Base-by-base conservation (phyloP, 1,140 invertebrate species). In the Latrodectus geometricus region DNA sequence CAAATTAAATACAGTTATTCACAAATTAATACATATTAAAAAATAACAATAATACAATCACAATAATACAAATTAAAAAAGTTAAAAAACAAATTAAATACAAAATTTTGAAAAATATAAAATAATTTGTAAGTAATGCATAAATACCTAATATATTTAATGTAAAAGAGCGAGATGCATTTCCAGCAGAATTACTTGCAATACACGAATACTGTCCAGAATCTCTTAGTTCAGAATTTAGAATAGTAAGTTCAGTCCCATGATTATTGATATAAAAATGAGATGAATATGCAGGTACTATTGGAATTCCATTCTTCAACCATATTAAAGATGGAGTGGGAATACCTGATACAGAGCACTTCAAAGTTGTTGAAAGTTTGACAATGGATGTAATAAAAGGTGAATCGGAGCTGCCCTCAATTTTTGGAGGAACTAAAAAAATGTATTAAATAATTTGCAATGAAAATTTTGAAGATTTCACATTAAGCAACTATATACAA, bases 281-380 rank as follows among this genome's bases (percentile, higher is more conserved):
- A 15, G 82, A 56, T 12, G 69, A 20, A 61, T 54, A 76, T 4
- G 17, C 20, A 21, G 54, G 17, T 17, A 48, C 21, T 7, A 88
- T 54, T 21, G 66, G 82, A 35, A 80, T 48, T 74, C 72, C 77
- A 86, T 88, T 86, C 68, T 86, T 88, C 54, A 85, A 54, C 87
- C 87, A 88, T 14, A 69, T 61, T 11, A 86, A 17, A n/a, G 69
- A 48, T 50, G 87, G 87, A 61, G 49, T 11, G 23, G 87, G 87
- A 61, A 76, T 70, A 17, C 82, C 82, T 65, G 50, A 65, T 21
- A 70, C 72, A n/a, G 49, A 49, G 23, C 87, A 88, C 9, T 80
- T 12, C 15, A 88, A 68, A 11, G 61, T 69, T 9, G 80, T 17
- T 48, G 87, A 56, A 15, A 20, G 49, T 54, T 77, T 70, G 17